Conservation (phyloP, 2,113 vertebrate species). For the Silurus glanis region DNA sequence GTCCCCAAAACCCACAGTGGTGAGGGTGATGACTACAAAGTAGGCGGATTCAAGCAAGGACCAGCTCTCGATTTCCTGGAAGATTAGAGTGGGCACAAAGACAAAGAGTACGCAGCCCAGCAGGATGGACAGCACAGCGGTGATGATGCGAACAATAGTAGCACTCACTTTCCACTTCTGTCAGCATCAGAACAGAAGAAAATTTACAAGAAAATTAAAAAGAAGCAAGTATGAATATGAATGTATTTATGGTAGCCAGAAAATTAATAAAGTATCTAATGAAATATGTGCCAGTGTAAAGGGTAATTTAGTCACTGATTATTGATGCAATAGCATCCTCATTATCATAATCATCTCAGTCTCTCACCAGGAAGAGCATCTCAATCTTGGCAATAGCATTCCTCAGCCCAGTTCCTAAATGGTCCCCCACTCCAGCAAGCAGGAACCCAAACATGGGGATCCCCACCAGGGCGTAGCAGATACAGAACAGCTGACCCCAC, state of each 20-base stretch:
- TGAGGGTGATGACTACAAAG: slow-evolving; percentile 88
- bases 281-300: not conserved
- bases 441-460: slow-evolving; percentile 88
- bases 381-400: slow-evolving; percentile 82
- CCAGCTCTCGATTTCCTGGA: slow-evolving; percentile 82
- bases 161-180: slow-evolving; percentile 87
- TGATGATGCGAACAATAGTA: slow-evolving; percentile 81
- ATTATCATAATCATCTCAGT: slow-evolving; percentile 18
- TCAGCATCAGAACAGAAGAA: slow-evolving; percentile 24
- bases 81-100: slow-evolving; percentile 79
- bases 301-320: not conserved
- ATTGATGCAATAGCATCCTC: not conserved
- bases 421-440: slow-evolving; percentile 85
- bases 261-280: not conserved
- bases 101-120: slow-evolving; percentile 84
- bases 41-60: slow-evolving; percentile 81
- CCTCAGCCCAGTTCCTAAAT: slow-evolving; percentile 83
- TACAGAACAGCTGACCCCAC: slow-evolving; percentile 84
- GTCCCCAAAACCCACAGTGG: slow-evolving; percentile 89
- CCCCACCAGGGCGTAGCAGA: slow-evolving; percentile 86
- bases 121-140: slow-evolving; percentile 83
- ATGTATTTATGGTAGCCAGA: not conserved
- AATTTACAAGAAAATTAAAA: not conserved
- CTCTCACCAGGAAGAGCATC: slow-evolving; percentile 82
- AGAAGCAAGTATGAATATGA: not conserved